Conservation (phyloP, 2,113 vertebrate genomes). For the Istiophorus platypterus region DNA sequence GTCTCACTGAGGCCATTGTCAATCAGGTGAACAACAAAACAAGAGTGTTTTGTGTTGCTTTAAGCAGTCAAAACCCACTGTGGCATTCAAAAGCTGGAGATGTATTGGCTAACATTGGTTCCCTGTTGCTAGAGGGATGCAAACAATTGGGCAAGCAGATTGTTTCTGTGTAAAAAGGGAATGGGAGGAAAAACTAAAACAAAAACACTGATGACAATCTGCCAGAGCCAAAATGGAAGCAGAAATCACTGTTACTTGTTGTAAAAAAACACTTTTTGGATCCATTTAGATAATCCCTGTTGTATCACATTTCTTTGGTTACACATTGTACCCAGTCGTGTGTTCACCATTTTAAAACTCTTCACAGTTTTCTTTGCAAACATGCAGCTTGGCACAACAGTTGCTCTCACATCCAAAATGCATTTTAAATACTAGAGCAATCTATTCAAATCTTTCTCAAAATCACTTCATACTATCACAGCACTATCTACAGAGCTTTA, state of each 20-base stretch:
- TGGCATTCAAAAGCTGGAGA: slow-evolving; percentile 55
- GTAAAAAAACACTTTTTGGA: slow-evolving; percentile 18
- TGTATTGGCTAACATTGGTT: slow-evolving; percentile 47
- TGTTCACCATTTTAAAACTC: slow-evolving; percentile 18
- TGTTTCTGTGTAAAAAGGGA: slow-evolving; percentile 45
- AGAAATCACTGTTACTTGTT: slow-evolving; percentile 22
- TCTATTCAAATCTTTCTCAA: background rate
- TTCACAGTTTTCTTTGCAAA: slow-evolving; percentile 9
- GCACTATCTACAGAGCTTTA: background rate
- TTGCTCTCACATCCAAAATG: slow-evolving; percentile 25
- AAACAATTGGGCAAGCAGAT: slow-evolving; percentile 58
- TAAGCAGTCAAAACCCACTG: slow-evolving; percentile 30
- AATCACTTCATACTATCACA: slow-evolving; percentile 21
- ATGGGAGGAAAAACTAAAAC: slow-evolving; percentile 55
- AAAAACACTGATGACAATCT: slow-evolving; percentile 55
- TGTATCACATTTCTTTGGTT: slow-evolving; percentile 2
- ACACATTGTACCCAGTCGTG: background rate
- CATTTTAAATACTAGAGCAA: background rate
- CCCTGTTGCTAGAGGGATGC: slow-evolving; percentile 42
- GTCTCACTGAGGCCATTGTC: slow-evolving; percentile 46
- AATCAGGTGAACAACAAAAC: slow-evolving; percentile 54
- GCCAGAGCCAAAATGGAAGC: slow-evolving; percentile 27
- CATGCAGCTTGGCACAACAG: slow-evolving; percentile 12
- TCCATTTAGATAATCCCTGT: slow-evolving; percentile 32
- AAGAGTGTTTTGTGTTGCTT: slow-evolving; percentile 47